Evolutionary conservation across 2,797 vertebrate genomes (phyloP).

Genomic region (Acanthurus tractus): DNA sequence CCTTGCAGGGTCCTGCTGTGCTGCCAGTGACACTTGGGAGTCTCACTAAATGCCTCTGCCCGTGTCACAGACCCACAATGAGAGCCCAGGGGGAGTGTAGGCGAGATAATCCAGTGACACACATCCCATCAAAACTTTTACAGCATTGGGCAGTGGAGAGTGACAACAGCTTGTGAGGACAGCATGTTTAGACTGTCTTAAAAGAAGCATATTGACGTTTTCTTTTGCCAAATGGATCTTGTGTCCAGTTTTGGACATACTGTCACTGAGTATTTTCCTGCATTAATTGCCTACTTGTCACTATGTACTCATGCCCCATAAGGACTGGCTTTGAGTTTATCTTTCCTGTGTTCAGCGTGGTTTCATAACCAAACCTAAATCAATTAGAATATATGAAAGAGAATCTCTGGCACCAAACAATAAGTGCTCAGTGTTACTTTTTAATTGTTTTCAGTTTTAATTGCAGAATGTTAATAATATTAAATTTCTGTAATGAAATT

Average conservation of each 20-base stretch:
- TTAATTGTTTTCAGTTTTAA: constrained; percentile 8
- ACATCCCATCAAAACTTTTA: constrained; percentile 74
- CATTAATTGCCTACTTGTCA: constrained; percentile 30
- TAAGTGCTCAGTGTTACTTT: not conserved
- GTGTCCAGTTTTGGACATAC: constrained; percentile 14
- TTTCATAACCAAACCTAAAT: constrained; percentile 25
- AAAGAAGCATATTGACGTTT: constrained; percentile 27
- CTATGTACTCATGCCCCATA: constrained; percentile 20
- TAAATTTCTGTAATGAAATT: constrained; percentile 1
- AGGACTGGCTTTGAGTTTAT: constrained; percentile 30
- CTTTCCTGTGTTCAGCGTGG: constrained; percentile 12
- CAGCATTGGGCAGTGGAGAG: constrained; percentile 55
- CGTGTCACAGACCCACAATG: constrained; percentile 75
- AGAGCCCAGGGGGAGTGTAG: constrained; percentile 67
- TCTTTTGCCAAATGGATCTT: constrained; percentile 24
- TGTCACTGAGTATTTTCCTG: constrained; percentile 23
- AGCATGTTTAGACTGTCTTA: constrained; percentile 25
- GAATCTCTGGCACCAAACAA: constrained; percentile 9
- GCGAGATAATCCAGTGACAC: constrained; percentile 78
- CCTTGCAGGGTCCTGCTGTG: constrained; percentile 74
- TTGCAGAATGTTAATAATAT: constrained; percentile 6
- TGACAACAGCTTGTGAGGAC: constrained; percentile 52
- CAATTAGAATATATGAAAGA: constrained; percentile 22
- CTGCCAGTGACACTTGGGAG: constrained; percentile 80
- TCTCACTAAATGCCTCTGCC: constrained; percentile 77